Evolutionary conservation across 2,797 vertebrate species (phyloP).

Genomic region (Schizopygopsis pylzovi): DNA sequence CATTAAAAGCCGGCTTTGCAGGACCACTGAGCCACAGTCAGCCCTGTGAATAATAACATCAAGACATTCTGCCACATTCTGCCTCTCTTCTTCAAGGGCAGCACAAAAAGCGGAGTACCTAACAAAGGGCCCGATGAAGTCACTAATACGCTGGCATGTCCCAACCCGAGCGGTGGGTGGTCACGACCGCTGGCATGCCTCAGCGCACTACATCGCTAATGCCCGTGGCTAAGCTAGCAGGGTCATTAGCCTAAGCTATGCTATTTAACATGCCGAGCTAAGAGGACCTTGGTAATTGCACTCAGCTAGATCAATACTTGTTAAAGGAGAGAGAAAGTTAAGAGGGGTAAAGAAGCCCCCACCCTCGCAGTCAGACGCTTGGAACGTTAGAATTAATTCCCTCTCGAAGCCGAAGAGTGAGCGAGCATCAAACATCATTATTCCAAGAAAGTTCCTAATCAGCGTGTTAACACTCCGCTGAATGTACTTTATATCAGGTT

Average conservation of each 20-base stretch:
- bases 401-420: slow-evolving; percentile 58
- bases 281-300: slow-evolving; percentile 65
- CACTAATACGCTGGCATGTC: slow-evolving; percentile 79
- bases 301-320: slow-evolving; percentile 71
- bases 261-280: slow-evolving; percentile 62
- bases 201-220: slow-evolving; percentile 70
- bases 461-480: slow-evolving; percentile 75
- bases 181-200: slow-evolving; percentile 72
- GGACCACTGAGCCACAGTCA: slow-evolving; percentile 68
- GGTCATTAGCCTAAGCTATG: slow-evolving; percentile 74
- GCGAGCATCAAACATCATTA: slow-evolving; percentile 73
- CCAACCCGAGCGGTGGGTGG: slow-evolving; percentile 74
- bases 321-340: slow-evolving; percentile 59
- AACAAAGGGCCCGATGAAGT: slow-evolving; percentile 83
- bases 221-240: slow-evolving; percentile 64
- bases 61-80: slow-evolving; percentile 62
- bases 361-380: slow-evolving; percentile 60
- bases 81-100: slow-evolving; percentile 74
- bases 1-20: slow-evolving; percentile 53
- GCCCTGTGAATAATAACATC: slow-evolving; percentile 70
- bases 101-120: slow-evolving; percentile 74
- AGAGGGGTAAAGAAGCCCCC: slow-evolving; percentile 53
- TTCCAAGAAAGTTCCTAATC: slow-evolving; percentile 76
- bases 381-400: slow-evolving; percentile 68
- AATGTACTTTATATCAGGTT: slow-evolving; percentile 70